Evolutionary conservation across 35 echinoderm and acorn worm genomes (phyloP).

Genomic region (Diadema setosum): DNA sequence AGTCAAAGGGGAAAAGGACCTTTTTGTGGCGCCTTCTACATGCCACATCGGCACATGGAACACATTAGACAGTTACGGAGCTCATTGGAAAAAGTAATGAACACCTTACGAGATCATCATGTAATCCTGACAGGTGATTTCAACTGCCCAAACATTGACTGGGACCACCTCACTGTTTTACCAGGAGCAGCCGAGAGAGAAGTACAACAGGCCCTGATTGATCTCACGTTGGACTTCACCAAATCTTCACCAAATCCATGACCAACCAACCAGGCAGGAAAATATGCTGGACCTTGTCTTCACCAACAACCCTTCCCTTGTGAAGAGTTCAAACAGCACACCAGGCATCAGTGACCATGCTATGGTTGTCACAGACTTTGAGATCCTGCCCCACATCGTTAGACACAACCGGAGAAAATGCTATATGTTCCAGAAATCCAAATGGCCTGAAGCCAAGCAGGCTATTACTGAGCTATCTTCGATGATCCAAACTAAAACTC

Average conservation of each 20-base stretch:
- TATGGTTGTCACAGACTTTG: conserved; percentile 25
- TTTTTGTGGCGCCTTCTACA: not conserved
- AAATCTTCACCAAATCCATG: not conserved
- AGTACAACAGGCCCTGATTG: conserved; percentile 33
- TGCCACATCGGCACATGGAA: not conserved
- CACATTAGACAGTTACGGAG: not conserved
- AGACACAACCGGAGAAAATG: too few relatives aligned
- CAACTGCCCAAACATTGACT: conserved; percentile 28
- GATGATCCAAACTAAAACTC: not conserved
- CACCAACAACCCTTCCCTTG: conserved; percentile 31
- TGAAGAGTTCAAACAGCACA: conserved; percentile 24
- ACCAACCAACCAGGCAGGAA: conserved; percentile 3
- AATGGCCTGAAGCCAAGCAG: not conserved
- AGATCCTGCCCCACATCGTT: not conserved
- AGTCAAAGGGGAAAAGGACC: not conserved
- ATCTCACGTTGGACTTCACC: not conserved
- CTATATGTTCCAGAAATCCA: not conserved
- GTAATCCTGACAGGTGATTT: not conserved
- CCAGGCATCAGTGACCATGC: conserved; percentile 40
- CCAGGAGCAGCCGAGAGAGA: conserved; percentile 9
- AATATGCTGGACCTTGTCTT: conserved; percentile 39
- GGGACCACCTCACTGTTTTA: not conserved
- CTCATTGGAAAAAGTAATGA: not conserved
- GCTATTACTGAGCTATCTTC: not conserved
- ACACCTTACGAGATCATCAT: not conserved